These are phyloP conservation scores for Calyptomena viridis DNA, from an alignment of 2,113 vertebrate genomes.

Conservation along the genomic window DNA sequence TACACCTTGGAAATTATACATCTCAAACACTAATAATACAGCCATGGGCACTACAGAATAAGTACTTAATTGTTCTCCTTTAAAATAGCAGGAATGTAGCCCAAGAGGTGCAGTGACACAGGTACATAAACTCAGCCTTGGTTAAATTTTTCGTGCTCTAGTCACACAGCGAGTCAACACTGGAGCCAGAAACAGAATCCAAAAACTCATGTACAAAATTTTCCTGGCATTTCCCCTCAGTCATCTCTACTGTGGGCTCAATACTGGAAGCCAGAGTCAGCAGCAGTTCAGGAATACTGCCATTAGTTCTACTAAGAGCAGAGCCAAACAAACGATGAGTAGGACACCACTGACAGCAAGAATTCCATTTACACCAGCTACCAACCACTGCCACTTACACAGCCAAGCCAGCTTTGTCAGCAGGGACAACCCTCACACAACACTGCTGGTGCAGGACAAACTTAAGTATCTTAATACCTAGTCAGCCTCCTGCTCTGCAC, in stretches of 20 bases:
- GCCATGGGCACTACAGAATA: neutral
- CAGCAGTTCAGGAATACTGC: conserved; percentile 28
- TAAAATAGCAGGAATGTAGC: neutral
- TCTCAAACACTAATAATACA: neutral
- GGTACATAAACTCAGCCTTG: neutral
- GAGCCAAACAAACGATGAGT: neutral
- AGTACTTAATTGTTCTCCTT: neutral
- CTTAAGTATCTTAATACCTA: neutral
- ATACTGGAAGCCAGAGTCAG: conserved; percentile 12
- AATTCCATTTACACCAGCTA: neutral
- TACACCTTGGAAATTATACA: neutral
- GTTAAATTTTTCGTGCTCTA: neutral
- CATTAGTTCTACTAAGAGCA: neutral
- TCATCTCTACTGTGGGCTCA: conserved; percentile 8
- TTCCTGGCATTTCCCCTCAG: conserved; percentile 47
- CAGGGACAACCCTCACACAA: neutral
- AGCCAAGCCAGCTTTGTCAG: neutral
- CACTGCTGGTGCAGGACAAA: neutral
- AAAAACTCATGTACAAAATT: conserved; percentile 47
- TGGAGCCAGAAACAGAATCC: conserved; percentile 34
- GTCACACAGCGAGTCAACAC: conserved; percentile 21
- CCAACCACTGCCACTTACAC: neutral
- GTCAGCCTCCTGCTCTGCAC: conserved; percentile 1
- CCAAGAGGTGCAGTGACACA: neutral
- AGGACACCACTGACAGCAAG: neutral